Evolutionary conservation across 2,888 invertebrate genomes (phyloP).

Genomic region (Drosophila flavopinicola): DNA sequence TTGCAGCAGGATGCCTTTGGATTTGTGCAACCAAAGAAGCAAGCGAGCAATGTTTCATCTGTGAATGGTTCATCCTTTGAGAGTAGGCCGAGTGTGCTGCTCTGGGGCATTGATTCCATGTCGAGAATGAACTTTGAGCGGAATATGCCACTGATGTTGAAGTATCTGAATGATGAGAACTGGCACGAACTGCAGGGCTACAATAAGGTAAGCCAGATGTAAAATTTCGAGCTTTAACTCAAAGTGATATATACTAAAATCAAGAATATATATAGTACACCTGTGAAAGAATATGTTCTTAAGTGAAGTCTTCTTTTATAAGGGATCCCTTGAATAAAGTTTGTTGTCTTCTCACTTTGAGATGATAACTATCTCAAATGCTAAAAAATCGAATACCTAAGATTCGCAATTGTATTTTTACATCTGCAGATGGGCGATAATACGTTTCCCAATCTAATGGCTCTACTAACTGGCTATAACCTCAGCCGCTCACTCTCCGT

Average conservation of each 20-base stretch:
- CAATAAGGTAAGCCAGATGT: conserved; percentile 85
- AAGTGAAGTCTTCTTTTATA: too few relatives aligned
- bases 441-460: conserved; percentile 95
- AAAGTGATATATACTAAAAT: background rate
- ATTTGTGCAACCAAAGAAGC: conserved; percentile 82
- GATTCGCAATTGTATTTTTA: too few relatives aligned
- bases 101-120: conserved; percentile 93
- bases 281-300: too few relatives aligned
- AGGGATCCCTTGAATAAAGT: too few relatives aligned
- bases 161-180: conserved; percentile 87
- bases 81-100: conserved; percentile 87
- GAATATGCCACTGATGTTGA: conserved; percentile 89
- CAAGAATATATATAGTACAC: background rate
- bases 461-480: conserved; percentile 89
- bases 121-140: conserved; percentile 91
- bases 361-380: too few relatives aligned
- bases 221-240: background rate
- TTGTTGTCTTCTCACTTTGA: too few relatives aligned
- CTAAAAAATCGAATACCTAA: too few relatives aligned
- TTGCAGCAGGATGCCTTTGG: conserved; percentile 85
- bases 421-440: conserved; percentile 91
- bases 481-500: conserved; percentile 83
- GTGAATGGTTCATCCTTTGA: background rate
- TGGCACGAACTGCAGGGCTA: conserved; percentile 91
- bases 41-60: background rate